These are phyloP conservation scores for Yasuhikotakia modesta DNA, from an alignment of 2,797 vertebrate genomes.

Conservation along the genomic window DNA sequence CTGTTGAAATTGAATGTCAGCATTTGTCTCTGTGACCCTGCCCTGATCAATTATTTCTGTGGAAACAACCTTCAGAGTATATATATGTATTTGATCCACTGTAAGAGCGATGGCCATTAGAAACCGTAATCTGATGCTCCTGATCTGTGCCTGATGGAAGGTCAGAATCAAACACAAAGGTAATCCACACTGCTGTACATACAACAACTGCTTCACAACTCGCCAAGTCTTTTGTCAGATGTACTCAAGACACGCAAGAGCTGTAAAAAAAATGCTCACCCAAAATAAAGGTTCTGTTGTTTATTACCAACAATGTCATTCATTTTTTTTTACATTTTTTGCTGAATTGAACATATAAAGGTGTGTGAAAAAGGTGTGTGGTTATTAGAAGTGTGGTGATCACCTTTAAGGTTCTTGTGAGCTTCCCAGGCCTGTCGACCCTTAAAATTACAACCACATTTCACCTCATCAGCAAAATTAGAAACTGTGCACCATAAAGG, in stretches of 20 bases:
- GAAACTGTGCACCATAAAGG: background rate
- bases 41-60: slow-evolving; percentile 54
- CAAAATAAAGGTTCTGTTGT: background rate
- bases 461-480: background rate
- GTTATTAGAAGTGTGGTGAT: too few species aligned
- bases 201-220: slow-evolving; percentile 11
- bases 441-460: too few species aligned
- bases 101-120: slow-evolving; percentile 34
- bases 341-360: too few species aligned
- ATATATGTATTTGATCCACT: slow-evolving; percentile 57
- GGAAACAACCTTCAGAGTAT: slow-evolving; percentile 65
- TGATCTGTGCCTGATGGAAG: background rate
- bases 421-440: too few species aligned
- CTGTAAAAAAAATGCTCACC: background rate
- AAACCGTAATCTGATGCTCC: slow-evolving; percentile 30
- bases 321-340: too few species aligned
- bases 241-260: background rate
- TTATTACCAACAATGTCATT: background rate
- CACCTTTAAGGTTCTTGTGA: too few species aligned
- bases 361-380: too few species aligned
- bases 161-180: slow-evolving; percentile 25
- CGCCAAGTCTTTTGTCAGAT: background rate
- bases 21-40: slow-evolving; percentile 57
- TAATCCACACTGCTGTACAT: slow-evolving; percentile 21
- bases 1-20: slow-evolving; percentile 62